Evolutionary conservation across 2,888 invertebrate species (phyloP), one percentile per base, ranked within the genome.

Genomic region (Drosophila mayaguana): DNA sequence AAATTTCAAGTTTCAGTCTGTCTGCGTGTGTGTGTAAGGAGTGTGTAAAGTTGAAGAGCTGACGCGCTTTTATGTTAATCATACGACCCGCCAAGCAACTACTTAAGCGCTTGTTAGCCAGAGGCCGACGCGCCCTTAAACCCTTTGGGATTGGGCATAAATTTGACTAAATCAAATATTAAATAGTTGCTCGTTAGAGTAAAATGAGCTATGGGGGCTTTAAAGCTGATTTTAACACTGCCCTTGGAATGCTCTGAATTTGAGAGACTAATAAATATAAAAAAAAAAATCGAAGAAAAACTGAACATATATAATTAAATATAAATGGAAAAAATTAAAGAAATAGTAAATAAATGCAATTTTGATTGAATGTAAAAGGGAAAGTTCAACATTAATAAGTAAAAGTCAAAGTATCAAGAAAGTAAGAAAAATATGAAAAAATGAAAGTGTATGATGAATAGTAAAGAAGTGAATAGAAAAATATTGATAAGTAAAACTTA

Each of bases 1-100:
- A 67, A 78, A 69, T 75, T 78, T 67, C 38, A 63, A 61, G 50
- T 50, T 45, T 14, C 65, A 61, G 77, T 61, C 59, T 59, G 53
- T 22, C 14, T 42, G 11, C 18, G 43, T 3, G 36, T 12, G 18
- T 63, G 61, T 20, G 36, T 45, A 12, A 28, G 12, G 34, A 36
- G 36, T 22, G 69, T 46, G 53, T 62, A 62, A 66, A 50, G 68
- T 68, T 71, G 64, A 75, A 56, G 72, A 70, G 56, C 60, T 63
- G 55, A 54, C 67, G 55, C 66, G 68, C 61, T 69, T 71, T 54
- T 53, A 59, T 65, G 78, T 78, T 79, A 80, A 71, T 74, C 68
- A 75, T 69, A 75, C 65, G 69, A 63, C 80, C 62, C 63, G 68
- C 55, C 45, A 25, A 51, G 48, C 68, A 64, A 56, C 56, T 61